Percentiles rank a stretch among this genome's conserved stretches.
phyloP scores from a whole-genome alignment of 2,797 vertebrate genomes.

The Gambusia yucatana region DNA sequence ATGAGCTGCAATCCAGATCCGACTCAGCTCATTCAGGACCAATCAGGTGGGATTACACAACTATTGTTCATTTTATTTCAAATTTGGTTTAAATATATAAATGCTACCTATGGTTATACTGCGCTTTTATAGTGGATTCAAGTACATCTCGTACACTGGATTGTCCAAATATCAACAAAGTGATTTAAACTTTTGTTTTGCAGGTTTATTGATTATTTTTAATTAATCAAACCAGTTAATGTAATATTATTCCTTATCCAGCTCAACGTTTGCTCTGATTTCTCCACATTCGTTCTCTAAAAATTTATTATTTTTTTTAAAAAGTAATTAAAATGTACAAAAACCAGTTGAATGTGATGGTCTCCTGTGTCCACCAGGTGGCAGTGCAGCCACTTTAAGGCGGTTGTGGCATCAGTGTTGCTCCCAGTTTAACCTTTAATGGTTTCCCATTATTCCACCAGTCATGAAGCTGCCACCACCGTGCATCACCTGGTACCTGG shows the following conservation, averaged over 20 bases:
- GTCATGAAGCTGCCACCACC: neutral
- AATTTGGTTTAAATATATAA: too few relatives aligned
- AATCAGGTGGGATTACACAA: neutral
- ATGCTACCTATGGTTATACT: too few relatives aligned
- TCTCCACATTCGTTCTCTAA: too few relatives aligned
- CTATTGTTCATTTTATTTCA: too few relatives aligned
- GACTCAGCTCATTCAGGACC: neutral
- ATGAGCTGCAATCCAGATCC: neutral
- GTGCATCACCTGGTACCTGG: neutral
- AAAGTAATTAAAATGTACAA: too few relatives aligned
- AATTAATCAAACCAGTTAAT: too few relatives aligned
- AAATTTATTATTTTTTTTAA: too few relatives aligned
- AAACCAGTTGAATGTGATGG: neutral
- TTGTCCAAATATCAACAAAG: neutral
- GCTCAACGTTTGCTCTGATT: too few relatives aligned
- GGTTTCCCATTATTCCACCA: neutral
- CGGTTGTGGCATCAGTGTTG: neutral
- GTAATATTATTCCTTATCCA: too few relatives aligned
- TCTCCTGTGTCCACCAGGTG: constrained; percentile 32
- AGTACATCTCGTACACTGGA: neutral
- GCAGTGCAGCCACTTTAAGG: neutral
- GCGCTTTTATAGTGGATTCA: neutral
- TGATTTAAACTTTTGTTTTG: neutral
- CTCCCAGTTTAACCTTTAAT: neutral
- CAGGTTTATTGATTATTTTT: too few relatives aligned